phyloP scores from a whole-genome alignment of 2,888 invertebrate genomes.

The Geophilus truncorum region DNA sequence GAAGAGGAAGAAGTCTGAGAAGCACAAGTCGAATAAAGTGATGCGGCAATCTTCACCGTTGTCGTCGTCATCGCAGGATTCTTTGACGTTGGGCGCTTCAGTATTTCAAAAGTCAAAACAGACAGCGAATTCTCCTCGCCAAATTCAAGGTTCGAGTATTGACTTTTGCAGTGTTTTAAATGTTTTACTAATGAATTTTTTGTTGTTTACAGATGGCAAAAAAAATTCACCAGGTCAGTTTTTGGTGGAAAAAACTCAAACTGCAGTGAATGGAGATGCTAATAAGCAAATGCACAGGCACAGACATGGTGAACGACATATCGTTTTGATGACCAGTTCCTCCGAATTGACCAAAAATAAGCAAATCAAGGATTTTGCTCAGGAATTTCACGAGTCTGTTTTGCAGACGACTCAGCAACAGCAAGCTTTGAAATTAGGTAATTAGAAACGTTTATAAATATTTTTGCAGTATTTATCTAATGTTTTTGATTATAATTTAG shows the following conservation, averaged over 20 bases:
- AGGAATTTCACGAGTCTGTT: slow-evolving; percentile 50
- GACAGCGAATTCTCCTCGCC: background rate
- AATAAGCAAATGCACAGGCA: background rate
- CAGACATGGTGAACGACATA: background rate
- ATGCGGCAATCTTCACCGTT: background rate
- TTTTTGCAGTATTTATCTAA: background rate
- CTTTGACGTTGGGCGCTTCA: background rate
- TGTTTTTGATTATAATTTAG: background rate
- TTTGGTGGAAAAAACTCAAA: background rate
- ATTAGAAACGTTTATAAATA: background rate
- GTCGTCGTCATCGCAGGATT: background rate
- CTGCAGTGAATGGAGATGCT: background rate
- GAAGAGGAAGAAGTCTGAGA: background rate
- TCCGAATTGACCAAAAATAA: slow-evolving; percentile 35
- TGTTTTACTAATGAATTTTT: too few species aligned
- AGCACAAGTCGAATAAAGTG: background rate
- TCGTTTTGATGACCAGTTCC: slow-evolving; percentile 30
- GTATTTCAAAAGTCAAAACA: background rate
- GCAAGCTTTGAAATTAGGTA: slow-evolving; percentile 39
- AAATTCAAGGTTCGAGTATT: background rate
- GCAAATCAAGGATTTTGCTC: slow-evolving; percentile 45
- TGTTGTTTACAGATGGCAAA: background rate
- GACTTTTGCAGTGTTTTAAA: too few species aligned
- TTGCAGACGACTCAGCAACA: slow-evolving; percentile 47
- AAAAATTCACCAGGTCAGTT: background rate